Evolutionary conservation across 1,140 invertebrate genomes (phyloP), one percentile per base, ranked within the genome.

Genomic region (Procambarus virginalis): DNA sequence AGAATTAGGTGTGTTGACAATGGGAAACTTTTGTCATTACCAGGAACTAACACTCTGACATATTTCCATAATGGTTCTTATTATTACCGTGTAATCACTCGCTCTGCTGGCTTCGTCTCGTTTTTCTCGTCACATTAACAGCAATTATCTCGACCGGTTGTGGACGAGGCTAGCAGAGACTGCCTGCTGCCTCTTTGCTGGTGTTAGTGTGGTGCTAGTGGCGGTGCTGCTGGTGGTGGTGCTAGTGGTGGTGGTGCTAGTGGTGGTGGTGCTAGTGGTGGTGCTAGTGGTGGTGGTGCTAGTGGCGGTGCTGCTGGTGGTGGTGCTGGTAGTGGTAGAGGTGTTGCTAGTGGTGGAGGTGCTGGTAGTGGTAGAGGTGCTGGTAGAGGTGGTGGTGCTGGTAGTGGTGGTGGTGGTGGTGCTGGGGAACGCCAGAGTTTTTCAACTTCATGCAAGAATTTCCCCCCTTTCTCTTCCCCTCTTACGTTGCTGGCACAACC

Each of bases 61-160:
- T 82, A 82, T 82, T 82, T 82, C 80, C 80, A 82, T 82, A 82
- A 82, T 82, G 48, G 58, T 82, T 68, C 80, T 82, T 82, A 82
- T 82, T 82, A 82, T 82, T 17, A 0, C 34, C 34, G 58, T 34
- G 58, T 82, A 82, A 82, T 82, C 60, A 82, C 68, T 82, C 80
- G 80, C 80, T 48, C 68, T 64, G 58, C 80, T 82, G 58, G 46
- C 49, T 58, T 48, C 48, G 20, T 48, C 46, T 49, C 46, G 48
- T 14, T 68, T 55, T 68, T 82, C n/a, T 34, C 68, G n/a, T 73
- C 2, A 34, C 68, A 73, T 82, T 82, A 68, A 34, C 80, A 68
- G 14, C 80, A 82, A 82, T 82, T 48, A 82, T 14, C 34, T 68
- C 55, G 34, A 4, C 68, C 0, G 22, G 68, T 20, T 73, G 68